Evolutionary conservation across 2,888 invertebrate species (phyloP), one percentile per base, ranked within the genome.

Genomic region (Hedya salicella): DNA sequence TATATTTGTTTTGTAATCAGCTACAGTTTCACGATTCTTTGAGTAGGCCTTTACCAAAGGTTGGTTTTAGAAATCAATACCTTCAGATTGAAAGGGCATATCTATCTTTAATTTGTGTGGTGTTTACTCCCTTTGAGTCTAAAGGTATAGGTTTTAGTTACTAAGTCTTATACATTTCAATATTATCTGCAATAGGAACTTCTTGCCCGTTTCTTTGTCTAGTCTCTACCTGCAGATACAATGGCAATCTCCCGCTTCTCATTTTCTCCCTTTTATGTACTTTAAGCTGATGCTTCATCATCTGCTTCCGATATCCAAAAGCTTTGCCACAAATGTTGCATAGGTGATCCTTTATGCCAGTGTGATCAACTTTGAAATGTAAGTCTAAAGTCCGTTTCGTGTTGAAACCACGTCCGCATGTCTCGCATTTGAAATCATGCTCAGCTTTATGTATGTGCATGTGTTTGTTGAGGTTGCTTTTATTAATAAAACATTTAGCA

Each of bases 251-350:
- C 0, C 92, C 91, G 70, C 81, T 81, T 62, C 75, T 80, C 1
- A 88, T 65, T 68, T 92, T 92, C 30, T 85, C 81, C 62, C 91
- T 78, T 60, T 92, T 91, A 70, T 92, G 92, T 0, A 91, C 91
- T 69, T 81, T 87, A 0, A 85, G 68, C 62, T 91, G 87, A 74
- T 92, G 92, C 73, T 88, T 90, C 88, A 88, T 89, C 89, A 91
- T 84, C 70, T 89, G 89, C 68, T 88, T 91, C 6, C 88, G 75
- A 65, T 88, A 87, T 2, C 90, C 90, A 81, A 91, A 91, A 0
- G 85, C 85, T 71, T 90, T 91, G 0, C 87, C 86, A 69, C 92
- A 92, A 1, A 84, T 69, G 60, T 82, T 82, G 60, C 91, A 92
- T 1, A 85, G 68, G 74, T 91, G 89, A 0, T 91, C 91, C 56